Evolutionary conservation across 1,140 invertebrate genomes (phyloP), one percentile per base, ranked within the genome.

Genomic region (Aphelenchoides besseyi): DNA sequence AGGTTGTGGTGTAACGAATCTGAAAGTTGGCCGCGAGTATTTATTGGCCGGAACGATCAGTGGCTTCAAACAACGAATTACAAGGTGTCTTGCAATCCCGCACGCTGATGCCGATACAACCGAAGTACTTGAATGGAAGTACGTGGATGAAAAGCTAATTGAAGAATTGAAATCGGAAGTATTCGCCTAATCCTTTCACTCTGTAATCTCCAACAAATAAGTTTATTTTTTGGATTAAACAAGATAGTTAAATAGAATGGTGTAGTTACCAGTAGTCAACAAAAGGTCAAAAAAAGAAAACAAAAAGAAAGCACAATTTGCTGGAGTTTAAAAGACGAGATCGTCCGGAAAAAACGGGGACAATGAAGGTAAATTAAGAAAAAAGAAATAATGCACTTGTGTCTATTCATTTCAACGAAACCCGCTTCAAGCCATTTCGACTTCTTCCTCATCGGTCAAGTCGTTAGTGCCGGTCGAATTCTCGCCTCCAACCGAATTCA

Each of bases 261-360:
- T n/a, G n/a, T n/a, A n/a, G n/a, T n/a, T n/a, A n/a, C n/a, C n/a
- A n/a, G n/a, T n/a, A n/a, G n/a, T n/a, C n/a, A n/a, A n/a, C n/a
- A n/a, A n/a, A n/a, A n/a, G n/a, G n/a, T n/a, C n/a, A n/a, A n/a
- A n/a, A n/a, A n/a, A n/a, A n/a, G n/a, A n/a, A n/a, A n/a, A n/a
- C n/a, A n/a, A n/a, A n/a, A n/a, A n/a, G 41, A 48, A 48, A 48
- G 41, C 41, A 48, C 41, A 48, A 48, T 48, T n/a, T n/a, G n/a
- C n/a, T n/a, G n/a, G n/a, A n/a, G n/a, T n/a, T n/a, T n/a, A n/a
- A n/a, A n/a, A n/a, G n/a, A n/a, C n/a, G 41, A 48, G 41, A 48
- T 48, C 41, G 41, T 48, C 41, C 23, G 23, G 12, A 23, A 48
- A 48, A 48, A 48, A 48, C 12, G 41, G 12, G 41, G n/a, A n/a